Conservation (phyloP, 1,140 invertebrate species). For the Pomacea maculata region DNA sequence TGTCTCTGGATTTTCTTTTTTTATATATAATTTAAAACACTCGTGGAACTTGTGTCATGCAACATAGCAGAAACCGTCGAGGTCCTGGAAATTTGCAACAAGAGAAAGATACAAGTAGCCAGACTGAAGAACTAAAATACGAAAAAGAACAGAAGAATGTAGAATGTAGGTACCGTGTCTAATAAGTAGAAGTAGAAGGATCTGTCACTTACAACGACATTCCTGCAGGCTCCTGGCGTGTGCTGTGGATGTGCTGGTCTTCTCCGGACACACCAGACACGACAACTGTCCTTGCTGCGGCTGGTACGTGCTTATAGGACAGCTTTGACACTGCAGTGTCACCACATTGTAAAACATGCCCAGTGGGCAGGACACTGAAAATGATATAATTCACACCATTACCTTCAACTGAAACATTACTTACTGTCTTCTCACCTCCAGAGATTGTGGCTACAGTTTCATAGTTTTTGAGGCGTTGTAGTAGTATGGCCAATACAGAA, state of each 20-base stretch:
- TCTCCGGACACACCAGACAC: slow-evolving; percentile 72
- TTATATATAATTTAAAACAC: too few species aligned
- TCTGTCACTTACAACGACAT: slow-evolving; percentile 70
- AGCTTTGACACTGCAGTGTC: slow-evolving; percentile 87
- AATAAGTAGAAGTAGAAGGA: background rate
- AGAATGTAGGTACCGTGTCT: background rate
- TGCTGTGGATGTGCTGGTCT: slow-evolving; percentile 71
- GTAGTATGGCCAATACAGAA: too few species aligned
- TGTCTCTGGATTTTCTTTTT: too few species aligned
- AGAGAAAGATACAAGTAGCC: background rate
- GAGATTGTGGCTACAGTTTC: too few species aligned
- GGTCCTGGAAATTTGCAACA: background rate
- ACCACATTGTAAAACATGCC: slow-evolving; percentile 91
- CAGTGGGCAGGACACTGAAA: slow-evolving; percentile 91
- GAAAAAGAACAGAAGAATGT: background rate
- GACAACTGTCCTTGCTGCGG: slow-evolving; percentile 68
- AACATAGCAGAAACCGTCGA: too few species aligned
- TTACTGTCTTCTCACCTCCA: background rate
- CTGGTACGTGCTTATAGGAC: slow-evolving; percentile 87
- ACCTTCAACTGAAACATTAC: background rate
- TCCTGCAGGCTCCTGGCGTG: slow-evolving; percentile 69
- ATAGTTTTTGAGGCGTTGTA: too few species aligned
- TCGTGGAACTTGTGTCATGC: too few species aligned
- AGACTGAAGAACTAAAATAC: background rate
- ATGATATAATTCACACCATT: background rate